Conservation (phyloP, 2,888 invertebrate genomes). For the Nemotelus pantherinus region DNA sequence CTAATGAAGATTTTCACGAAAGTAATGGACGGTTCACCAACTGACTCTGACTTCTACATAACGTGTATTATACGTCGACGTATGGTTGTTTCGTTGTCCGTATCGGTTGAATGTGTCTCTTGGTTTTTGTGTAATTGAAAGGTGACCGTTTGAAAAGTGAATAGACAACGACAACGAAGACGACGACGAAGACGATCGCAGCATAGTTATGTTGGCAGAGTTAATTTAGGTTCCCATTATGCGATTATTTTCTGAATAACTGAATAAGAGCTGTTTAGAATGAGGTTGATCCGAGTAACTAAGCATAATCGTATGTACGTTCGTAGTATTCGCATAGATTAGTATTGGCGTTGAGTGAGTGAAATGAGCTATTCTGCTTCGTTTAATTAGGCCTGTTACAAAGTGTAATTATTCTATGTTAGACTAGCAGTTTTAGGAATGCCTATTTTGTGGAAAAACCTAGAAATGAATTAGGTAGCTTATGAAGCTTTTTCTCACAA, state of each 20-base stretch:
- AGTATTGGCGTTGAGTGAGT: no score
- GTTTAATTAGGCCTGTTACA: no score
- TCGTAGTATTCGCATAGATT: no score
- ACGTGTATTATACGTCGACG: no score
- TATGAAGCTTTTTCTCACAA: no score
- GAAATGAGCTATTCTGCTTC: no score
- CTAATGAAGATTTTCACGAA: constrained; percentile 34
- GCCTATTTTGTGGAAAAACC: no score
- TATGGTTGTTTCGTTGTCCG: no score
- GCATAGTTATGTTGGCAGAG: neutral
- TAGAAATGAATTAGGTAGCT: no score
- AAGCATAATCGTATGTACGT: neutral
- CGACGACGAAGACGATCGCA: neutral
- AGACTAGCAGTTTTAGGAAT: no score
- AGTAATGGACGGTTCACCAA: constrained; percentile 2
- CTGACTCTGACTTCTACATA: neutral
- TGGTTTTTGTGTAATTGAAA: neutral
- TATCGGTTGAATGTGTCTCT: no score
- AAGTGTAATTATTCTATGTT: no score
- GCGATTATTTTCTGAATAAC: neutral
- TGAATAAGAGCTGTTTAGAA: neutral
- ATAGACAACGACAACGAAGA: neutral
- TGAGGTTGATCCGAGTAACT: neutral
- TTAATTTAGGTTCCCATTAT: neutral
- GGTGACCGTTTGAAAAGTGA: neutral